phyloP scores from a whole-genome alignment of 2,113 vertebrate genomes.

The Psammodynastes pulverulentus region DNA sequence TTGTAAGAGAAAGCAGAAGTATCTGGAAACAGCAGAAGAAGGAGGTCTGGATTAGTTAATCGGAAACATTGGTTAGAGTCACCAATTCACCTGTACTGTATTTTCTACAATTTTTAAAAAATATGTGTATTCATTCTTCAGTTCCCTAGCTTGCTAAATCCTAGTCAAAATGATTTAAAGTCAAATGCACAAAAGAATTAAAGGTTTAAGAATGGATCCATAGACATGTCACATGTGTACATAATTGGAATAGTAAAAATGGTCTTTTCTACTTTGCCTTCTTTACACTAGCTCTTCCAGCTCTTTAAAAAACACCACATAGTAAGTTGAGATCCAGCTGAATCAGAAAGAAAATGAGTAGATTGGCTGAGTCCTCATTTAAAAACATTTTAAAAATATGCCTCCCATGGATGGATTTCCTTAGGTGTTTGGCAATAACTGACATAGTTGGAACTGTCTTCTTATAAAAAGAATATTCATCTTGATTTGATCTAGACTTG shows the following conservation, averaged over 20 bases:
- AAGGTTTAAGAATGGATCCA: not conserved
- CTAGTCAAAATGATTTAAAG: not conserved
- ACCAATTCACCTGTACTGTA: not conserved
- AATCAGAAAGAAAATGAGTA: not conserved
- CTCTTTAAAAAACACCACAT: not conserved
- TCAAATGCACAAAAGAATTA: not conserved
- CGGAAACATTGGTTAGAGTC: not conserved
- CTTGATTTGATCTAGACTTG: not conserved
- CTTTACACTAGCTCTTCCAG: not conserved
- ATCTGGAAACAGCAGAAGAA: not conserved
- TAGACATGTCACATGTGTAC: not conserved
- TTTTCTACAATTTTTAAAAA: not conserved
- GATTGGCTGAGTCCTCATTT: not conserved
- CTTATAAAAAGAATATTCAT: not conserved
- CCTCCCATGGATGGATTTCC: not conserved
- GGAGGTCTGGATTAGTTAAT: not conserved
- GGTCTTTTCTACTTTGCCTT: not conserved
- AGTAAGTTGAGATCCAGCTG: not conserved
- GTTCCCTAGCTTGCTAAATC: not conserved
- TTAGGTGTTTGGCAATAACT: not conserved
- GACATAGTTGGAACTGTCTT: not conserved
- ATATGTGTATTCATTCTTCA: not conserved
- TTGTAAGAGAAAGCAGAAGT: not conserved
- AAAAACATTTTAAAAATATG: not conserved
- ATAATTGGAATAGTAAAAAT: not conserved